Percentiles rank a stretch among this genome's conserved stretches.
Conservation (phyloP, 2,113 vertebrate species). For the Xiphophorus maculatus region DNA sequence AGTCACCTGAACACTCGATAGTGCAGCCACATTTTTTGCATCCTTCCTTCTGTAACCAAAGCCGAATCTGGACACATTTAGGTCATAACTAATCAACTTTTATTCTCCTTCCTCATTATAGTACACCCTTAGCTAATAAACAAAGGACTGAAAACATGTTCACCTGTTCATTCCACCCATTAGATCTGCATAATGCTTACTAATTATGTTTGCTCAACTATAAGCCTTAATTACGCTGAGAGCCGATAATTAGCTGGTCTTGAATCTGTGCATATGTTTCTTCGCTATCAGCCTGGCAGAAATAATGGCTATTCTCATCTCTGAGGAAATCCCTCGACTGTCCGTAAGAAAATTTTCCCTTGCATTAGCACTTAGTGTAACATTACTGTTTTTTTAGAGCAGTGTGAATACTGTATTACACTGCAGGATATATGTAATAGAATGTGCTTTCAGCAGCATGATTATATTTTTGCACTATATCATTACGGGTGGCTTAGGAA, state of each 20-base stretch:
- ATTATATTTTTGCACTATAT: background rate
- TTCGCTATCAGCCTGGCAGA: conserved; percentile 50
- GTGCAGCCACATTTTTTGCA: conserved; percentile 12
- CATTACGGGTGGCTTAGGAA: background rate
- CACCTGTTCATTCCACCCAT: conserved; percentile 78
- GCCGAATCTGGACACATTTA: conserved; percentile 73
- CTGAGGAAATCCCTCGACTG: conserved; percentile 38
- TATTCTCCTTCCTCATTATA: conserved; percentile 78
- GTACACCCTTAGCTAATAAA: conserved; percentile 74
- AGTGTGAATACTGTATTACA: conserved; percentile 2
- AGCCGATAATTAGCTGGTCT: conserved; percentile 76
- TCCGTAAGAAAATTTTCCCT: conserved; percentile 26
- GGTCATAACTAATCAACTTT: conserved; percentile 81
- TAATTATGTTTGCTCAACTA: conserved; percentile 85
- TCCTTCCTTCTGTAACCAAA: conserved; percentile 45
- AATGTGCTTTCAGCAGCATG: background rate
- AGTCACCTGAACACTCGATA: conserved; percentile 25
- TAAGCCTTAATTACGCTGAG: conserved; percentile 80
- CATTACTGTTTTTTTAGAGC: conserved; percentile 12
- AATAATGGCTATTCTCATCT: conserved; percentile 64
- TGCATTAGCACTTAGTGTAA: conserved; percentile 32
- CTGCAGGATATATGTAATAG: background rate
- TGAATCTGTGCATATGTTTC: conserved; percentile 67
- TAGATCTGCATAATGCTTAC: conserved; percentile 75
- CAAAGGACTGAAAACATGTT: conserved; percentile 74